phyloP scores from a whole-genome alignment of 2,797 vertebrate species.

The Takifugu rubripes region DNA sequence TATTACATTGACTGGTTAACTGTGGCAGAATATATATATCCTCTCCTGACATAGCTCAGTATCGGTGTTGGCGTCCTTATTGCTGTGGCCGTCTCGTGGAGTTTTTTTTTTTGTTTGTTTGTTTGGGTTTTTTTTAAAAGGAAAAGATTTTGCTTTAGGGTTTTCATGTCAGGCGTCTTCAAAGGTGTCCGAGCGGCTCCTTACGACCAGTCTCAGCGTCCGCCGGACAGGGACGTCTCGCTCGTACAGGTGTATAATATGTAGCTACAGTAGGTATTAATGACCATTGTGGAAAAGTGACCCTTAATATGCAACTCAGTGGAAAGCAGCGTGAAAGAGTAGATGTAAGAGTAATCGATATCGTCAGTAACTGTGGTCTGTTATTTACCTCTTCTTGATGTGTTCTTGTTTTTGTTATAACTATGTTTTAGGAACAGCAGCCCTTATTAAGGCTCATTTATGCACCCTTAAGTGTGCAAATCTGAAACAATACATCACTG shows the following conservation, averaged over 20 bases:
- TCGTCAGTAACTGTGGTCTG: conserved; percentile 71
- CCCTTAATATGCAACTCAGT: conserved; percentile 80
- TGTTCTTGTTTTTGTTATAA: conserved; percentile 27
- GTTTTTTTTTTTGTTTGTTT: conserved; percentile 19
- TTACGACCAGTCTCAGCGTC: conserved; percentile 62
- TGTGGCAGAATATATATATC: conserved; percentile 56
- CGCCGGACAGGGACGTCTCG: conserved; percentile 30
- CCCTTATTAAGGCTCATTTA: no score
- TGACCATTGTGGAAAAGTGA: conserved; percentile 78
- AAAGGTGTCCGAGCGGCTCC: conserved; percentile 66
- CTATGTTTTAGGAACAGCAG: neutral
- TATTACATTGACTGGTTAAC: conserved; percentile 70
- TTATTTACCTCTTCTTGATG: conserved; percentile 65
- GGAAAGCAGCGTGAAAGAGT: conserved; percentile 72
- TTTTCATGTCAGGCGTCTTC: conserved; percentile 73
- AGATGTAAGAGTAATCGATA: conserved; percentile 71
- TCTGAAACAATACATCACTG: no score
- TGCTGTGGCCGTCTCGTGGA: conserved; percentile 76
- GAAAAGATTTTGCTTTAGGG: conserved; percentile 1
- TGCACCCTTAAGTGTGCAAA: no score
- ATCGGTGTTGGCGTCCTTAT: conserved; percentile 72
- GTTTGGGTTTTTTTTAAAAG: no score
- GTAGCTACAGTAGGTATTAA: conserved; percentile 75
- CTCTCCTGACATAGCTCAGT: conserved; percentile 71
- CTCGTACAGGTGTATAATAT: conserved; percentile 68